These are phyloP conservation scores for Imbricaverruca yamaguchii DNA, from an alignment of 2,888 invertebrate species.

Conservation along the genomic window DNA sequence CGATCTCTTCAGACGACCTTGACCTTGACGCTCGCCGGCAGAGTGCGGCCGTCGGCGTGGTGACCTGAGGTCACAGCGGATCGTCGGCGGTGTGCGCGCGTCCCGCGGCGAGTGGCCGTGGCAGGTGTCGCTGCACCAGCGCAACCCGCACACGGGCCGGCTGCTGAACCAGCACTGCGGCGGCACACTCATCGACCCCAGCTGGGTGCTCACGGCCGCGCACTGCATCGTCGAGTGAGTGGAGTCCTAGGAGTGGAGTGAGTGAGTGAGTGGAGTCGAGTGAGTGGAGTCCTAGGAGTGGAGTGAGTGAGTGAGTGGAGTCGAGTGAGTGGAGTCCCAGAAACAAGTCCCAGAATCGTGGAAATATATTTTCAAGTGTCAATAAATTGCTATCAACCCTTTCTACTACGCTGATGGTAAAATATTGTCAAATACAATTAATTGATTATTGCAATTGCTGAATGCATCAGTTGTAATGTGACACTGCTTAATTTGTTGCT, in stretches of 20 bases:
- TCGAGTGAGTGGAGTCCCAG: constrained; percentile 29
- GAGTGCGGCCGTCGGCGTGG: constrained; percentile 2
- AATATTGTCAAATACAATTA: too few relatives aligned
- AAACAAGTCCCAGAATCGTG: too few relatives aligned
- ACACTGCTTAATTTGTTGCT: too few relatives aligned
- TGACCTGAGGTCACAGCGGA: constrained; percentile 29
- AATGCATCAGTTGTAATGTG: too few relatives aligned
- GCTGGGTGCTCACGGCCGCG: constrained; percentile 33
- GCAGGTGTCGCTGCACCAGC: constrained; percentile 36
- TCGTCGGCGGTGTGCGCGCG: constrained; percentile 36
- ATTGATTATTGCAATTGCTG: too few relatives aligned
- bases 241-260: too few relatives aligned
- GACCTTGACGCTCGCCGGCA: neutral
- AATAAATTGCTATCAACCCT: too few relatives aligned
- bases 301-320: too few relatives aligned
- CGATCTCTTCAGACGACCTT: too few relatives aligned
- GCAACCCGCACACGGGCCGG: constrained; percentile 30
- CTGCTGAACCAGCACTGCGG: constrained; percentile 35
- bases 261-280: too few relatives aligned
- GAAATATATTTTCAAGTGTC: too few relatives aligned
- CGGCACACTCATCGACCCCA: constrained; percentile 31
- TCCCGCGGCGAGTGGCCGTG: constrained; percentile 37
- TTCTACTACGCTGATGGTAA: too few relatives aligned
- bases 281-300: constrained; percentile 27
- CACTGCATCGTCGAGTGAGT: constrained; percentile 34